Evolutionary conservation across 2,888 invertebrate species (phyloP), one percentile per base, ranked within the genome.

Genomic region (Euproctis similis): DNA sequence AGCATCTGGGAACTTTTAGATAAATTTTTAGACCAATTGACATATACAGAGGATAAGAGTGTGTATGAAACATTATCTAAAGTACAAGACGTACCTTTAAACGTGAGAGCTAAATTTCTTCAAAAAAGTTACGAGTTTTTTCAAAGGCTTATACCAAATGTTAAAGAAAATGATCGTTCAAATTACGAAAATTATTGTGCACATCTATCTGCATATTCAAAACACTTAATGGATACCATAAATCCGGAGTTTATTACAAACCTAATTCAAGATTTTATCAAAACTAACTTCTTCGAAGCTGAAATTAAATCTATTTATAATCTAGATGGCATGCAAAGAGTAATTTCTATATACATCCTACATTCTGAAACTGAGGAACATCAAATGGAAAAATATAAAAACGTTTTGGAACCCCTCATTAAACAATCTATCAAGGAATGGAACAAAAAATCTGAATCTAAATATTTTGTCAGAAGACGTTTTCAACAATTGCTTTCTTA

Each of bases 11-110:
- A 56, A 16, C 39, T 74, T 14, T 39, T 74, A 25, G 53, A 60
- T 30, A 38, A 56, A 18, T 74, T 75, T 36, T 65, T 77, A 19
- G 57, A 70, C 13, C 64, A 64, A 34, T 44, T 77, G 31, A 53
- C 59, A 9, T 56, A 57, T 31, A 48, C 61, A 32, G 76, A 77
- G 55, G 65, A 74, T 40, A 58, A 63, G 34, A 48, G 46, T 30
- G 59, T 73, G 27, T 77, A 74, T 32, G 45, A 60, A 12, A 42
- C 58, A 22, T 36, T 77, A 22, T 24, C 40, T 22, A 12, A 50
- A 5, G 52, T 68, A 2, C 18, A 48, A 17, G 24, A 59, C 10
- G 40, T 73, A 19, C 70, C 73, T 4, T 5, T 34, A 2, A 40
- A 36, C 8, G 41, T 75, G 2, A 53, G 53, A 39, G 48, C 62